Evolutionary conservation across 2,797 vertebrate species (phyloP).

Genomic region (Cygnus olor): DNA sequence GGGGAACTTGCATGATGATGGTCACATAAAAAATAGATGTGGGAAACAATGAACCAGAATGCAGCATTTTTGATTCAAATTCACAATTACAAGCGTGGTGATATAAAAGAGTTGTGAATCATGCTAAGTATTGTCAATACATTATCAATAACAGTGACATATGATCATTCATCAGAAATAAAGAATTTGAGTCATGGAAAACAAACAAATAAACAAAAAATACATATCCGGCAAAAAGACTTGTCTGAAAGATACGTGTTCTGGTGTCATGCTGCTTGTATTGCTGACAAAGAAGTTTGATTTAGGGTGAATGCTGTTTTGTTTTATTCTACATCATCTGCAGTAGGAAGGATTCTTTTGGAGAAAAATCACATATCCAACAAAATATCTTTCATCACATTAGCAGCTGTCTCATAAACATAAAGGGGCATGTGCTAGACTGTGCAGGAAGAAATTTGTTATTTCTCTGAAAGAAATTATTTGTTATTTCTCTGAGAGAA

Average conservation of each 20-base stretch:
- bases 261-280: neutral
- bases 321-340: neutral
- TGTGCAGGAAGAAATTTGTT: neutral
- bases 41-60: neutral
- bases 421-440: neutral
- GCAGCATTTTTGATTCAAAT: neutral
- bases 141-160: neutral
- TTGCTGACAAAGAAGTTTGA: neutral
- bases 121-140: neutral
- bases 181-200: neutral
- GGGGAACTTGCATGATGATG: neutral
- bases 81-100: neutral
- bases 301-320: neutral
- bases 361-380: too few relatives aligned
- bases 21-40: neutral
- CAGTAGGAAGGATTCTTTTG: neutral
- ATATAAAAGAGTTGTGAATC: neutral
- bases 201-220: neutral
- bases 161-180: neutral
- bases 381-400: neutral
- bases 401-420: neutral
- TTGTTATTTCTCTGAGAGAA: neutral
- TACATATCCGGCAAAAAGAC: neutral
- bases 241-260: neutral
- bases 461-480: neutral